Conservation (phyloP, 2,888 invertebrate genomes). For the Harpalus rubripes region DNA sequence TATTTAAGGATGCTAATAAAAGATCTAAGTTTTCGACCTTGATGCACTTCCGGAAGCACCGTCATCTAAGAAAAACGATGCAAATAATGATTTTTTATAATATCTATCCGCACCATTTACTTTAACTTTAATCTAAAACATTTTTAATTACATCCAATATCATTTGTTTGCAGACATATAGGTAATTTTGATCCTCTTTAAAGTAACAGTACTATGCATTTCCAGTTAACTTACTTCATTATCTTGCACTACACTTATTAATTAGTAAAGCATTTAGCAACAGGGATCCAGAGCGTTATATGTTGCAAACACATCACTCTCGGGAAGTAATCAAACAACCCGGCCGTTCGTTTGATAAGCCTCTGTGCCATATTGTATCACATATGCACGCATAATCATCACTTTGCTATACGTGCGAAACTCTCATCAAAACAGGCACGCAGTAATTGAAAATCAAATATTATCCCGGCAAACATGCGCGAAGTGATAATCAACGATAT, state of each 20-base stretch:
- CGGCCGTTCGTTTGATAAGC: neutral
- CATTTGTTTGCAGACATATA: too few relatives aligned
- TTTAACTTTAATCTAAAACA: too few relatives aligned
- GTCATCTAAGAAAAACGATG: too few relatives aligned
- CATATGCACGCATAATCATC: slow-evolving; percentile 37
- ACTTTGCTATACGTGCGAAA: neutral
- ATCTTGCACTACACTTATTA: neutral
- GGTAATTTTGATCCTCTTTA: neutral
- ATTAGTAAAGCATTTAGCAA: neutral
- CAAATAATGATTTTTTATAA: too few relatives aligned
- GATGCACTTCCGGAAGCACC: too few relatives aligned
- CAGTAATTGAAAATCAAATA: slow-evolving; percentile 45
- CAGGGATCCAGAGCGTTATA: neutral
- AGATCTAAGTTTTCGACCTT: too few relatives aligned
- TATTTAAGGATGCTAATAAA: too few relatives aligned
- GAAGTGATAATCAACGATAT: slow-evolving; percentile 48
- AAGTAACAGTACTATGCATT: neutral
- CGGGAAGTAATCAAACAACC: slow-evolving; percentile 25
- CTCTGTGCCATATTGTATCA: neutral
- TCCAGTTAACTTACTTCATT: neutral
- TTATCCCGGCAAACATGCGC: slow-evolving; percentile 34
- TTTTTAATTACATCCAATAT: too few relatives aligned
- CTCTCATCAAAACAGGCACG: neutral
- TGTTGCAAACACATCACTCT: neutral
- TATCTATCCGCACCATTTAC: too few relatives aligned